Evolutionary conservation across 2,888 invertebrate species (phyloP).

Genomic region (Branchipolynoe longqiensis): DNA sequence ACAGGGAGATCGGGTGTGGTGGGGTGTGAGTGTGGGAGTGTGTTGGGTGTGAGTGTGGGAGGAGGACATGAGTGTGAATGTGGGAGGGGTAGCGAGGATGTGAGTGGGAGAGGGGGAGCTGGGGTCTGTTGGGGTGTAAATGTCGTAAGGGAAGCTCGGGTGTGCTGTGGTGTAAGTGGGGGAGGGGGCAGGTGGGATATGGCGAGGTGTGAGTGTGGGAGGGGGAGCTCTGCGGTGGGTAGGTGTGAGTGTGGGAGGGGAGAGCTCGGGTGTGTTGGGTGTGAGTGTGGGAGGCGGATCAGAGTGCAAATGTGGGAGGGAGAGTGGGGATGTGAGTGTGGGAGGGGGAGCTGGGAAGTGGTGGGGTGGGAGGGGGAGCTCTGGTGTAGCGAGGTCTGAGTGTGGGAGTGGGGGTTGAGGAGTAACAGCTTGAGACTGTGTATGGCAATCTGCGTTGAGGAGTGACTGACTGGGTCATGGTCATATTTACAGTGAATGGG

Average conservation of each 20-base stretch:
- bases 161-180: conserved; percentile 7
- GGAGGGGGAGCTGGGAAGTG: conserved; percentile 54
- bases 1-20: neutral
- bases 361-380: conserved; percentile 52
- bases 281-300: neutral
- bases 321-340: neutral
- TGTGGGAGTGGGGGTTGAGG: conserved; percentile 41
- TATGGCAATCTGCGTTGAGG: conserved; percentile 22
- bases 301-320: no score
- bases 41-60: neutral
- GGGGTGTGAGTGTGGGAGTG: neutral
- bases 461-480: no score
- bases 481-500: no score
- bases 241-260: neutral
- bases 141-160: conserved; percentile 35
- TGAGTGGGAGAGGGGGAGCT: conserved; percentile 39
- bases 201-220: neutral
- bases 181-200: neutral
- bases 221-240: neutral
- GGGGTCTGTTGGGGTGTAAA: conserved; percentile 48
- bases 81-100: neutral
- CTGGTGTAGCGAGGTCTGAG: conserved; percentile 49
- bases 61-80: no score
- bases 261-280: neutral
- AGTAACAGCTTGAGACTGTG: conserved; percentile 6